phyloP scores from a whole-genome alignment of 1,140 invertebrate genomes.

The Eriocheir sinensis region DNA sequence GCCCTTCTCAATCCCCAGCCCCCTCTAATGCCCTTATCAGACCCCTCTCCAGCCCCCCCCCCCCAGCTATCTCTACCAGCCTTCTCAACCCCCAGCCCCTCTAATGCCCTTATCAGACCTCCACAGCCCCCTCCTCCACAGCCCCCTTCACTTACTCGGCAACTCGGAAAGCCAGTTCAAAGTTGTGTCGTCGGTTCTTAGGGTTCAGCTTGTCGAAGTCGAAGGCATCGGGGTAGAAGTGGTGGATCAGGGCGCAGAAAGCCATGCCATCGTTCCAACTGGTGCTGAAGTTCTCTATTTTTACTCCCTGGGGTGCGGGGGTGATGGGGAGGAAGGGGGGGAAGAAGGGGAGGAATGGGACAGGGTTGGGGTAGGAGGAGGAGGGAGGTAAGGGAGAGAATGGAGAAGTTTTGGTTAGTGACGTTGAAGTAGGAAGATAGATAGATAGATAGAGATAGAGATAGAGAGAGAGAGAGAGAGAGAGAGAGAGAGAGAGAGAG shows the following conservation, averaged over 20 bases:
- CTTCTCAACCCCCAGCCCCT: no score
- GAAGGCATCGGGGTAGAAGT: conserved; percentile 97
- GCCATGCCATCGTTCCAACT: conserved; percentile 98
- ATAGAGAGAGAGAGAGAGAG: neutral
- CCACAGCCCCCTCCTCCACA: neutral
- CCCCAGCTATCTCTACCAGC: no score
- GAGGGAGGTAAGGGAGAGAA: neutral
- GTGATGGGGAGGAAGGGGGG: neutral
- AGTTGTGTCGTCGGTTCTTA: conserved; percentile 95
- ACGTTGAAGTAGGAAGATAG: neutral
- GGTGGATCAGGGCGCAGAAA: conserved; percentile 97
- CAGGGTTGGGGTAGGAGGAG: neutral
- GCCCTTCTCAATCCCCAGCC: no score
- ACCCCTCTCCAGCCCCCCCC: no score
- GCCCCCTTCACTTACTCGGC: conserved; percentile 92
- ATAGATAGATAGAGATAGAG: neutral
- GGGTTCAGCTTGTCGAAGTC: conserved; percentile 94
- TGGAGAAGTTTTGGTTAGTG: neutral
- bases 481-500: neutral
- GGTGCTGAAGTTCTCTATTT: conserved; percentile 97
- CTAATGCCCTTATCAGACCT: neutral
- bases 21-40: no score
- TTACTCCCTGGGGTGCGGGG: conserved; percentile 88
- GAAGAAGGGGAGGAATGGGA: neutral
- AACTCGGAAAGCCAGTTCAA: conserved; percentile 97